phyloP scores from a whole-genome alignment of 2,113 vertebrate genomes.

The Rhinoptilus africanus region DNA sequence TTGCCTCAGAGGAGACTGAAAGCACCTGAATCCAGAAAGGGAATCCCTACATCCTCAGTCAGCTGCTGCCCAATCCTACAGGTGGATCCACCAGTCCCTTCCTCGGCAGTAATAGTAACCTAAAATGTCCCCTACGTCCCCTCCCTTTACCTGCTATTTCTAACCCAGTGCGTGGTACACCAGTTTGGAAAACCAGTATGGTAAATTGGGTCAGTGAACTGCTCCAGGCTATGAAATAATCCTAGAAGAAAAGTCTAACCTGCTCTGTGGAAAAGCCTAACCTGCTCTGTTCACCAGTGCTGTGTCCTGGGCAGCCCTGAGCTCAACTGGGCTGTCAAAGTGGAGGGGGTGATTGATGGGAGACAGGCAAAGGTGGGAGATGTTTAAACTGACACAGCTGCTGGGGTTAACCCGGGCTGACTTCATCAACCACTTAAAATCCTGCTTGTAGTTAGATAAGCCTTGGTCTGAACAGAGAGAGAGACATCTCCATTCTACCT shows the following conservation, averaged over 20 bases:
- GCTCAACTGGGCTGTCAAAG: not conserved
- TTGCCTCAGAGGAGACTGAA: not conserved
- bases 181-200: not conserved
- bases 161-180: not conserved
- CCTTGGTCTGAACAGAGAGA: not conserved
- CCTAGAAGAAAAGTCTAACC: not conserved
- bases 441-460: not conserved
- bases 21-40: not conserved
- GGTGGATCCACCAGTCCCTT: not conserved
- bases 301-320: not conserved
- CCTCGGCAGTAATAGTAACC: not conserved
- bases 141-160: not conserved
- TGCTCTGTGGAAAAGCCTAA: not conserved
- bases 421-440: not conserved
- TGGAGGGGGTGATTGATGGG: not conserved
- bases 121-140: not conserved
- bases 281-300: not conserved
- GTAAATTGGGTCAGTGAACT: not conserved
- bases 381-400: not conserved
- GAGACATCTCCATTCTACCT: not conserved
- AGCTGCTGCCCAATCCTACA: not conserved
- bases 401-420: not conserved
- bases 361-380: not conserved
- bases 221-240: not conserved
- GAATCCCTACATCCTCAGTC: not conserved